Evolutionary conservation across 2,797 vertebrate genomes (phyloP), one percentile per base, ranked within the genome.

Genomic region (Catharus ustulatus): DNA sequence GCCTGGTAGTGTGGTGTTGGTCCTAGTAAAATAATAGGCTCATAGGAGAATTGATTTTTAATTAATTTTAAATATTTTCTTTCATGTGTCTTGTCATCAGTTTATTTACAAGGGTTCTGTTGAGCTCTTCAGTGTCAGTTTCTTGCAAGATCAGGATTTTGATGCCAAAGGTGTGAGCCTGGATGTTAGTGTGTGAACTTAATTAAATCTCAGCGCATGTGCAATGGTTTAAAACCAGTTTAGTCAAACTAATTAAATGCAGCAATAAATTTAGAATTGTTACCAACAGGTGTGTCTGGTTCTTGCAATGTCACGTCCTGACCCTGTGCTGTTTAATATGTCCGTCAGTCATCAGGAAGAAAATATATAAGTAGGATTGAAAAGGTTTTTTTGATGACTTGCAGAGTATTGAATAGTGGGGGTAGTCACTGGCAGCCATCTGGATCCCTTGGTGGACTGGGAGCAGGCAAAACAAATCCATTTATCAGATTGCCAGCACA

Each of bases 251-350:
- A 89, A 84, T 91, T 84, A 93, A 89, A 89, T 58, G 58, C 42
- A 74, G 57, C 29, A 64, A 34, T 87, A 77, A 58, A 85, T 64
- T 64, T 75, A 75, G 87, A 72, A 23, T 80, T 74, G 46, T 62
- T 88, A 86, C 71, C 71, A 69, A 49, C 74, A 94, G 83, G 77
- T 90, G 48, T 80, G 59, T 83, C 85, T 94, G 83, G 59, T 73
- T 96, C 55, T 63, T 73, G 48, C 69, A 42, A 46, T 64, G 54
- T 85, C 11, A 3, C 45, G 26, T 78, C 87, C 55, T 67, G 58
- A 75, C 32, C 51, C 62, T 84, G 24, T 77, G 71, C 59, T 79
- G 23, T 89, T 93, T 87, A 77, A 67, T 87, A 15, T 11, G 22
- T 81, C 16, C 69, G 45, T 90, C 80, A 49, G 2, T 77, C 34